These are phyloP conservation scores for Synchiropus splendidus DNA, from an alignment of 2,113 vertebrate genomes.

Conservation along the genomic window DNA sequence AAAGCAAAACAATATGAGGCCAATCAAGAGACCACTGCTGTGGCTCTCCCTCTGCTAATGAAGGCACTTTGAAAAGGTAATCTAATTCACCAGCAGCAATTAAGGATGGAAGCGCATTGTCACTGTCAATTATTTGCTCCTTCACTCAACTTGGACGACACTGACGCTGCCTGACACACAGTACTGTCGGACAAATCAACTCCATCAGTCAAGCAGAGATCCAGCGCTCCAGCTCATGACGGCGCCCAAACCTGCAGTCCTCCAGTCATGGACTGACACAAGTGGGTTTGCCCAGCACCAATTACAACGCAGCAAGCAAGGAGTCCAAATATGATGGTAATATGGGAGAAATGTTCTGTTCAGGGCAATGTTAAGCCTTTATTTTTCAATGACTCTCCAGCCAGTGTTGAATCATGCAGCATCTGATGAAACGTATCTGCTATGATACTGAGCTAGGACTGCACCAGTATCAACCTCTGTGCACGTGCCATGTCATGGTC, in stretches of 20 bases:
- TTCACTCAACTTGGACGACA: conserved; percentile 57
- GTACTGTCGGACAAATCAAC: conserved; percentile 57
- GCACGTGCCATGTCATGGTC: too few species aligned
- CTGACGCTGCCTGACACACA: conserved; percentile 54
- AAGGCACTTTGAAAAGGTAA: conserved; percentile 71
- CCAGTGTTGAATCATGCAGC: too few species aligned
- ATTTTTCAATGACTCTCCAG: neutral
- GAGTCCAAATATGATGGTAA: too few species aligned
- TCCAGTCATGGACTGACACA: too few species aligned
- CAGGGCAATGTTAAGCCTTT: neutral
- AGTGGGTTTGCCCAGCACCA: too few species aligned
- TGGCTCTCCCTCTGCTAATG: conserved; percentile 63
- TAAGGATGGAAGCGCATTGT: conserved; percentile 65
- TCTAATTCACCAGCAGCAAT: conserved; percentile 71
- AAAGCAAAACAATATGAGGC: conserved; percentile 63
- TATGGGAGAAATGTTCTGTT: too few species aligned
- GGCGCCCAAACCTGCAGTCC: too few species aligned
- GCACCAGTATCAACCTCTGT: too few species aligned
- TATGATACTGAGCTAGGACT: too few species aligned
- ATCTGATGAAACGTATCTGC: too few species aligned
- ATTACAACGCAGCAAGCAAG: too few species aligned
- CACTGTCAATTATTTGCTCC: conserved; percentile 68
- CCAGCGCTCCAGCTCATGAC: conserved; percentile 54
- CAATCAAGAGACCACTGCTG: conserved; percentile 61
- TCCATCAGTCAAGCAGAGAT: conserved; percentile 52